Percentiles rank a stretch among this genome's conserved stretches.
phyloP scores from a whole-genome alignment of 2,888 invertebrate species.

The Nebria salina region DNA sequence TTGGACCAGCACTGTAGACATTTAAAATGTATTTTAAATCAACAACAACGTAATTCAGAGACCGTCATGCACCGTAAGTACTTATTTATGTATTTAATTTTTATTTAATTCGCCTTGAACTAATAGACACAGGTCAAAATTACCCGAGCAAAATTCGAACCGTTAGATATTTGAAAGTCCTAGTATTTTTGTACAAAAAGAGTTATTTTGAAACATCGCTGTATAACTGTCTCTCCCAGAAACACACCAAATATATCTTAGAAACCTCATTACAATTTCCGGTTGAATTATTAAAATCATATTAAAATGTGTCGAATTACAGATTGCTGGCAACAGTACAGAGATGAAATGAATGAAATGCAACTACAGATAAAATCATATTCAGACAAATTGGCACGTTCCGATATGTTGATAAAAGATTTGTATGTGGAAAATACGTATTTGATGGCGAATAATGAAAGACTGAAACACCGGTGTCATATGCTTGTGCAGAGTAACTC shows the following conservation, averaged over 20 bases:
- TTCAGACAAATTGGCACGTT: conserved; percentile 71
- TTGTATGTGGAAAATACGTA: conserved; percentile 87
- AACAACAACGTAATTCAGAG: conserved; percentile 73
- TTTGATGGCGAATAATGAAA: conserved; percentile 72
- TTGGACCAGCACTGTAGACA: conserved; percentile 72
- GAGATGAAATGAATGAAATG: conserved; percentile 66
- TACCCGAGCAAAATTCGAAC: not conserved
- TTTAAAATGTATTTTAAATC: conserved; percentile 70
- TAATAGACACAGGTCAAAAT: not conserved
- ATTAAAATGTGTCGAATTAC: not conserved
- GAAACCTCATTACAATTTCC: not conserved
- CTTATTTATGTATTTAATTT: conserved; percentile 9
- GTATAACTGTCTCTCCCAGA: not conserved
- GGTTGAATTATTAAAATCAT: too few species aligned
- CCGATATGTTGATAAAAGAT: conserved; percentile 82
- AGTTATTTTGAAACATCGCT: too few species aligned
- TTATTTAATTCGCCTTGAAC: not conserved
- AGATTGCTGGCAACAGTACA: conserved; percentile 68
- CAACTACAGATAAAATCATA: conserved; percentile 65
- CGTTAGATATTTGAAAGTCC: not conserved
- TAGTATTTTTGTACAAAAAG: too few species aligned
- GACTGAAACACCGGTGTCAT: conserved; percentile 67
- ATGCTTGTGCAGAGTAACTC: conserved; percentile 62
- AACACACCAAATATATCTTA: not conserved
- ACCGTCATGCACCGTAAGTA: conserved; percentile 71